A percentile compares a stretch with the other conserved stretches of the same genome.
Conservation (phyloP, 53 echinoderm and acorn worm species). For the Arbacia lixula region DNA sequence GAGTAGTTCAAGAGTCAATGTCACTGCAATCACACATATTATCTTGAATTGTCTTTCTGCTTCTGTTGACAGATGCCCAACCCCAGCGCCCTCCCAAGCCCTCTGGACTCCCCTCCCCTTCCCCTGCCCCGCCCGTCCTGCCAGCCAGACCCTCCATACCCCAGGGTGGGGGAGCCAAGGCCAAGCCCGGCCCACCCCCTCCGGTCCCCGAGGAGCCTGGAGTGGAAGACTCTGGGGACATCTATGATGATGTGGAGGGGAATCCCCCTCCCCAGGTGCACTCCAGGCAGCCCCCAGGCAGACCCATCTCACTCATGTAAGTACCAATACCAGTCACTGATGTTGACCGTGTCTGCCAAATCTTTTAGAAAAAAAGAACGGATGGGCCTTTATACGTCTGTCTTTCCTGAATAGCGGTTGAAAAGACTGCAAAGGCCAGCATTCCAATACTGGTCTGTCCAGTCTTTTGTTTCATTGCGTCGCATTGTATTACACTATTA, state of each 20-base stretch:
- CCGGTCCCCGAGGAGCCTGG: slow-evolving; percentile 19
- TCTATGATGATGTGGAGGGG: slow-evolving; percentile 73
- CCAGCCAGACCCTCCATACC: slow-evolving; percentile 27
- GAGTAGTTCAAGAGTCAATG: no score
- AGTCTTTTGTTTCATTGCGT: no score
- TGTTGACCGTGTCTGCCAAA: no score
- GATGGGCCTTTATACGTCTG: no score
- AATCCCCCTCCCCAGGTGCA: slow-evolving; percentile 13
- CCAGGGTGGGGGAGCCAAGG: not conserved
- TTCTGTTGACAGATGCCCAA: not conserved
- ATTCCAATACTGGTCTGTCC: no score
- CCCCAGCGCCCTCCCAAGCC: not conserved
- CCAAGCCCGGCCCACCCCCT: not conserved
- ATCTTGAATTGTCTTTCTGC: not conserved
- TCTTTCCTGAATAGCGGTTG: no score
- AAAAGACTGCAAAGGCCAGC: no score
- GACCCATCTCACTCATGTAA: slow-evolving; percentile 69
- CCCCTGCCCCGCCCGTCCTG: not conserved
- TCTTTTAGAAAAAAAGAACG: no score
- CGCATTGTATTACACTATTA: no score
- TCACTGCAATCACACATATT: no score
- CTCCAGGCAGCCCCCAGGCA: not conserved
- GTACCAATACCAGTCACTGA: no score
- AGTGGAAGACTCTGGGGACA: slow-evolving; percentile 52
- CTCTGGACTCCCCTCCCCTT: not conserved